These are phyloP conservation scores for Equus quagga DNA, from an alignment of 2,113 vertebrate genomes.

Conservation along the genomic window DNA sequence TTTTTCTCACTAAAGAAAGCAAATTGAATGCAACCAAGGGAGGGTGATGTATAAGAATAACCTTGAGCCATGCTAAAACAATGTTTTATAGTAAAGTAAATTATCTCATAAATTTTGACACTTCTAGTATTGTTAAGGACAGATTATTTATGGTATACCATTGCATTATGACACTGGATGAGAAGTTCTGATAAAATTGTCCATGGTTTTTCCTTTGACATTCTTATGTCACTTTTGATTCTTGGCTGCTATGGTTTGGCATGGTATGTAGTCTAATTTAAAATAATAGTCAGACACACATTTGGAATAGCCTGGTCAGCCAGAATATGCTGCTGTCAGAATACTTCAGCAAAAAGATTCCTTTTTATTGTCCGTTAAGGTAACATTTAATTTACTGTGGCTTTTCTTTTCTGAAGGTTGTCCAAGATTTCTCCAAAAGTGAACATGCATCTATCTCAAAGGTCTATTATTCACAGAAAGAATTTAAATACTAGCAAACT, in stretches of 20 bases:
- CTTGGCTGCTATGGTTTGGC: background rate
- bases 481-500: background rate
- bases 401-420: slow-evolving; percentile 23
- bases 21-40: background rate
- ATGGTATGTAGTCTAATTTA: slow-evolving; percentile 44
- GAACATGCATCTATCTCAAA: background rate
- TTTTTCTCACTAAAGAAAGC: slow-evolving; percentile 10
- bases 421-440: background rate
- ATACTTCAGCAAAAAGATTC: background rate
- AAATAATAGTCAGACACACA: slow-evolving; percentile 42
- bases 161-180: background rate
- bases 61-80: background rate
- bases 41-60: background rate
- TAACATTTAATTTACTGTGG: background rate
- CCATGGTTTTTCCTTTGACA: slow-evolving; percentile 31
- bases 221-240: slow-evolving; percentile 56
- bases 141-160: background rate
- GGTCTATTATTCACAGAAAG: background rate
- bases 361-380: background rate
- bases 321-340: slow-evolving; percentile 3
- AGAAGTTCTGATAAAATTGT: slow-evolving; percentile 28
- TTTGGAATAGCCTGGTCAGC: background rate
- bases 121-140: background rate
- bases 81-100: slow-evolving; percentile 21
- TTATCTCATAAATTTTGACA: background rate